Evolutionary conservation across 2,113 vertebrate species (phyloP).

Genomic region (Mus pahari): DNA sequence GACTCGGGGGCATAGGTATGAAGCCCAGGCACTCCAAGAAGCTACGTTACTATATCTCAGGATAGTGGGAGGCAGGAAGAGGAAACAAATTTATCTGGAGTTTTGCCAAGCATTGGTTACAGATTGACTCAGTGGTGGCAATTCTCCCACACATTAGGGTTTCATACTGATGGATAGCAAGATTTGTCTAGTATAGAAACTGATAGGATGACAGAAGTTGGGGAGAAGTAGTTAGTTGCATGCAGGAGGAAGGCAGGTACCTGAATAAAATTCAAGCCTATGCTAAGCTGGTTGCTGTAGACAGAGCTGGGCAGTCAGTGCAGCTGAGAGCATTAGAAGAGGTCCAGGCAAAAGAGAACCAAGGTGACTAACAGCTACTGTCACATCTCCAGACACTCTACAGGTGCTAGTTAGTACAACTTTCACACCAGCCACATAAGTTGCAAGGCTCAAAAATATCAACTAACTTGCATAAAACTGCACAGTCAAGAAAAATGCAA

Average conservation of each 20-base stretch:
- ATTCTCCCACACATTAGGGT: background rate
- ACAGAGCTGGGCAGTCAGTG: background rate
- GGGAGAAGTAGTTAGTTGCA: background rate
- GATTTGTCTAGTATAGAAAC: no score
- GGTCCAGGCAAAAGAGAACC: background rate
- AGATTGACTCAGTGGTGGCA: background rate
- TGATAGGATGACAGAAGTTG: background rate
- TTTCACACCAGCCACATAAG: background rate
- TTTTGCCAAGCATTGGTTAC: background rate
- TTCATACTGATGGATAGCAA: background rate
- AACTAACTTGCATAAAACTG: background rate
- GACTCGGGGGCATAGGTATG: no score
- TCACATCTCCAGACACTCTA: background rate
- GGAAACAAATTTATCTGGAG: background rate
- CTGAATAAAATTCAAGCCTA: background rate
- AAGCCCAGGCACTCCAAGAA: no score
- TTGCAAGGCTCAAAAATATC: background rate
- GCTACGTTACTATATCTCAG: no score
- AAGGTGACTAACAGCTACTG: background rate
- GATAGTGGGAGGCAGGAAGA: background rate
- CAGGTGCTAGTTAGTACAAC: background rate
- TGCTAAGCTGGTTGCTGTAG: background rate
- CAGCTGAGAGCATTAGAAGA: background rate
- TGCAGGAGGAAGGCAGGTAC: no score
- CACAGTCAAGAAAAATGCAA: background rate